These are phyloP conservation scores for Sphaeramia orbicularis DNA, from an alignment of 2,797 vertebrate genomes.

Conservation along the genomic window DNA sequence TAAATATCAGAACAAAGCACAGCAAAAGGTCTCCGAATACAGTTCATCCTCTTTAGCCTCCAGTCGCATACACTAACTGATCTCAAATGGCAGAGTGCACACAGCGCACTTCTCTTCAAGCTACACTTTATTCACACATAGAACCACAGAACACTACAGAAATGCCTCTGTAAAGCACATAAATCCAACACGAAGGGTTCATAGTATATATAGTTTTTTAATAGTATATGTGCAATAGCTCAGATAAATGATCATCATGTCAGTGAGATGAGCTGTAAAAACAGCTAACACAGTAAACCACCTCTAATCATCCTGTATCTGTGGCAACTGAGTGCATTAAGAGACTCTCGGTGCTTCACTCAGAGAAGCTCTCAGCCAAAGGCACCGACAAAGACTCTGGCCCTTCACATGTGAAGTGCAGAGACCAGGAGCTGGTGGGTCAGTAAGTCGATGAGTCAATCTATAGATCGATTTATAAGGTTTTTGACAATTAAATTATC, in stretches of 20 bases:
- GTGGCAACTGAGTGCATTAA: conserved; percentile 64
- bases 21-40: conserved; percentile 54
- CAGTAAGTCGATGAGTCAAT: conserved; percentile 1
- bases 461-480: neutral
- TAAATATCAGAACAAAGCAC: conserved; percentile 65
- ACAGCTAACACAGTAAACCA: conserved; percentile 60
- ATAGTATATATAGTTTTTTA: no score
- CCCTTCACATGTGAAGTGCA: neutral
- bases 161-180: no score
- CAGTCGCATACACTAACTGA: conserved; percentile 25
- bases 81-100: conserved; percentile 23
- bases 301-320: conserved; percentile 71
- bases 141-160: no score
- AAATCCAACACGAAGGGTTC: no score
- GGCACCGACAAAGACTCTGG: neutral
- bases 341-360: conserved; percentile 39
- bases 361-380: conserved; percentile 14
- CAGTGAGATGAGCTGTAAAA: conserved; percentile 29
- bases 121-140: neutral
- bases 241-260: conserved; percentile 38
- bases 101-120: conserved; percentile 11
- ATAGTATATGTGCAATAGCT: no score
- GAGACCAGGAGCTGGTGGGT: conserved; percentile 1
- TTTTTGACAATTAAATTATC: neutral
- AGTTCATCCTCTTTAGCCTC: conserved; percentile 28